These are phyloP conservation scores for Drosophila ezoana DNA, from an alignment of 2,888 invertebrate species.

Conservation along the genomic window DNA sequence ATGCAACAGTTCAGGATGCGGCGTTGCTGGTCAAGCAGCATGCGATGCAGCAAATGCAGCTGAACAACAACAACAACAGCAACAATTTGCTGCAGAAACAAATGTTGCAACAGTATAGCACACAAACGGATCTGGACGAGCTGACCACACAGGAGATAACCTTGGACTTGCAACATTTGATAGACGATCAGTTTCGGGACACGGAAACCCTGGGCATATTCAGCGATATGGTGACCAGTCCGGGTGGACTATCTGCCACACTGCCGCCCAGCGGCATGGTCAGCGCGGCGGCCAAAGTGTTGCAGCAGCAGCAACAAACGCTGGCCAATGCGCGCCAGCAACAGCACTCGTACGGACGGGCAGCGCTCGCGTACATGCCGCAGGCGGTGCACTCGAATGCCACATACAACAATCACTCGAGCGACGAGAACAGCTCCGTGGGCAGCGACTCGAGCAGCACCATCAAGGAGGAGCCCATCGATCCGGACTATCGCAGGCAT, in stretches of 20 bases:
- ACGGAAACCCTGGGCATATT: slow-evolving; percentile 91
- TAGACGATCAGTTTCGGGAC: slow-evolving; percentile 96
- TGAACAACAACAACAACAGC: slow-evolving; percentile 80
- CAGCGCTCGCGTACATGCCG: slow-evolving; percentile 95
- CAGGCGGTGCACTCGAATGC: slow-evolving; percentile 92
- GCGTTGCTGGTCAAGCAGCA: slow-evolving; percentile 84
- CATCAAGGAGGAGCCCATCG: slow-evolving; percentile 94
- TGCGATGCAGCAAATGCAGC: slow-evolving; percentile 84
- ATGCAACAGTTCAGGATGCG: slow-evolving; percentile 71
- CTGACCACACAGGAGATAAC: slow-evolving; percentile 97
- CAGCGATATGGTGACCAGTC: slow-evolving; percentile 91
- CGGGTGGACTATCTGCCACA: slow-evolving; percentile 83
- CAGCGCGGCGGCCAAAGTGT: slow-evolving; percentile 84
- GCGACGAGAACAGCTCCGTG: slow-evolving; percentile 87
- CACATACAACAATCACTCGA: slow-evolving; percentile 85
- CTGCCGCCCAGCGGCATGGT: slow-evolving; percentile 84
- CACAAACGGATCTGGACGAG: slow-evolving; percentile 93
- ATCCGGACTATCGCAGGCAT: slow-evolving; percentile 91
- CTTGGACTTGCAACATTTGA: slow-evolving; percentile 95
- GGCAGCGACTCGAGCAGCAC: slow-evolving; percentile 90
- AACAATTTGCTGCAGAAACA: slow-evolving; percentile 86
- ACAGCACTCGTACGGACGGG: slow-evolving; percentile 87
- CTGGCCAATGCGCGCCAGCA: slow-evolving; percentile 73
- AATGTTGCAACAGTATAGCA: slow-evolving; percentile 90
- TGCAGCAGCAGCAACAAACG: slow-evolving; percentile 82